These are phyloP conservation scores for Zophobas atratus DNA, from an alignment of 1,140 invertebrate genomes.

Conservation along the genomic window DNA sequence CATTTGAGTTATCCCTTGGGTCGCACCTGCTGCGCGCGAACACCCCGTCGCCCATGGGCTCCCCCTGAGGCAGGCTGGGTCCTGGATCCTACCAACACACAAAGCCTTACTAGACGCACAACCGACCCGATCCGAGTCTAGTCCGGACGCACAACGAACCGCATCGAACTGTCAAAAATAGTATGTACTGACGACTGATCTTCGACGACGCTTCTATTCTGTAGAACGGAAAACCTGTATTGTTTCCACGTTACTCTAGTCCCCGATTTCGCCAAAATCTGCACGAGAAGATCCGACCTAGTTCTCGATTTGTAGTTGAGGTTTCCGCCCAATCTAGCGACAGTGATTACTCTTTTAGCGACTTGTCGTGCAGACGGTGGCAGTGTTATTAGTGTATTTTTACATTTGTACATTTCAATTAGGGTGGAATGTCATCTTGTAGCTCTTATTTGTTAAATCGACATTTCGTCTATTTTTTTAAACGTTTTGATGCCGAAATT, in stretches of 20 bases:
- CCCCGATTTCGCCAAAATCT: background rate
- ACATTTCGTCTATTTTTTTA: conserved; percentile 41
- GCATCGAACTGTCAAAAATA: conserved; percentile 28
- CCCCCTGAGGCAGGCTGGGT: conserved; percentile 54
- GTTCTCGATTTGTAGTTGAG: background rate
- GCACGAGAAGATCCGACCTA: background rate
- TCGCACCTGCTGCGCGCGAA: conserved; percentile 51
- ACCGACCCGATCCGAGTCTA: background rate
- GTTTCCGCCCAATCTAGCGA: conserved; percentile 20
- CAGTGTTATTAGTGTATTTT: conserved; percentile 11
- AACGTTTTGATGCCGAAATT: conserved; percentile 26
- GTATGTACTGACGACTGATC: conserved; percentile 18
- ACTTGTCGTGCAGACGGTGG: background rate
- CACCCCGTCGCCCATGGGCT: conserved; percentile 51
- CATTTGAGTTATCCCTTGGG: conserved; percentile 47
- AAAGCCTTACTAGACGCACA: background rate
- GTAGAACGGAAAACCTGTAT: background rate
- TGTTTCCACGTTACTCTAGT: conserved; percentile 7
- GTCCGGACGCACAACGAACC: conserved; percentile 5
- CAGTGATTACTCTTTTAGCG: background rate
- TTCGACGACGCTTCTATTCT: background rate
- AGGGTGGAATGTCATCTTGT: conserved; percentile 5
- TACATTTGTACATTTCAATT: conserved; percentile 30
- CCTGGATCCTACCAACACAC: conserved; percentile 57
- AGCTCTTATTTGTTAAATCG: conserved; percentile 22